Evolutionary conservation across 1,140 invertebrate genomes (phyloP).

Genomic region (Neodiprion lecontei): DNA sequence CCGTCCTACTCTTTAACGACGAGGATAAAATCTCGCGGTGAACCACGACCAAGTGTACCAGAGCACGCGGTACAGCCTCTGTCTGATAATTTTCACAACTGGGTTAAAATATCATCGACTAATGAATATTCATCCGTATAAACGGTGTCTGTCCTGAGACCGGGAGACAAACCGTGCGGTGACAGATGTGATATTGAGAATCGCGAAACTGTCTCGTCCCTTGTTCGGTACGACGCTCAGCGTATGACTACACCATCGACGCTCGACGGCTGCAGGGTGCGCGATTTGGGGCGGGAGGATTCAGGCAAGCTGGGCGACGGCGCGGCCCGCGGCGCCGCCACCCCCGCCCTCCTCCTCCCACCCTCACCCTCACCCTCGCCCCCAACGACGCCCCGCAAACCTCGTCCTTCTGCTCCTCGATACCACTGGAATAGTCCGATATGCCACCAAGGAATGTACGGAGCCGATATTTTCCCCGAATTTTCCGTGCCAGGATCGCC

Average conservation of each 20-base stretch:
- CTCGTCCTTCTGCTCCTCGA: conserved; percentile 8
- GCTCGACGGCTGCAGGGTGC: conserved; percentile 47
- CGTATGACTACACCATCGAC: conserved; percentile 58
- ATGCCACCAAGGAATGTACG: no score
- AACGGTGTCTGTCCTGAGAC: no score
- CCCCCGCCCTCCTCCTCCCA: conserved; percentile 32
- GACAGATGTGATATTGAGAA: not conserved
- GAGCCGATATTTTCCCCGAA: not conserved
- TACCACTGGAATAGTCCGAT: no score
- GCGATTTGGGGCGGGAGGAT: conserved; percentile 37
- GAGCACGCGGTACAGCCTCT: no score
- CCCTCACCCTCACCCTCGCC: not conserved
- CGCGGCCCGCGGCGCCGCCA: conserved; percentile 58
- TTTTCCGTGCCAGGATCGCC: not conserved
- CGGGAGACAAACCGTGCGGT: not conserved
- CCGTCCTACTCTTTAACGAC: no score
- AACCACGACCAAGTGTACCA: no score
- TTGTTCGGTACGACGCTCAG: conserved; percentile 31
- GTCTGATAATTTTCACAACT: no score
- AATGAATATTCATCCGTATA: no score
- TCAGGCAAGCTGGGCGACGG: conserved; percentile 61
- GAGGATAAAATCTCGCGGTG: no score
- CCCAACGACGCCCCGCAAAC: not conserved
- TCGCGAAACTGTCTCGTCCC: not conserved
- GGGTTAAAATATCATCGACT: no score